Evolutionary conservation across 2,888 invertebrate species (phyloP).

Genomic region (Tillus elongatus): DNA sequence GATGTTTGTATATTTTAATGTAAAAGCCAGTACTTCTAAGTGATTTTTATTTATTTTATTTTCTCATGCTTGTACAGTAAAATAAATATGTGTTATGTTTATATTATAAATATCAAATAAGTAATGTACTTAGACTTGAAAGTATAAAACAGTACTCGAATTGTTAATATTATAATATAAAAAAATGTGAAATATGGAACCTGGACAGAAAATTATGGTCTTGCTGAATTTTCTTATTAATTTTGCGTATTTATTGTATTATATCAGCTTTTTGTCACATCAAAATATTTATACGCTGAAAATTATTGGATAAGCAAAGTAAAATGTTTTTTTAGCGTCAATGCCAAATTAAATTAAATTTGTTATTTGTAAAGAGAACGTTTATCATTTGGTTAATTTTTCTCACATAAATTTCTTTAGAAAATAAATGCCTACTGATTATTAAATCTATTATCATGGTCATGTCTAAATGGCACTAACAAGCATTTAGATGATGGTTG

Average conservation of each 20-base stretch:
- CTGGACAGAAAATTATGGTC: not conserved
- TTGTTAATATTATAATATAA: conserved; percentile 3
- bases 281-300: too few relatives aligned
- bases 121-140: conserved; percentile 6
- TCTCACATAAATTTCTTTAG: too few relatives aligned
- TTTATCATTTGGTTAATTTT: too few relatives aligned
- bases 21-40: conserved; percentile 44
- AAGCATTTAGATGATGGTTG: too few relatives aligned
- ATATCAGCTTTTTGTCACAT: not conserved
- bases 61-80: conserved; percentile 36
- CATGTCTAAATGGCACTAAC: too few relatives aligned
- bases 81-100: conserved; percentile 22
- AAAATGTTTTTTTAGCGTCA: too few relatives aligned
- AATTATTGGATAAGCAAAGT: too few relatives aligned
- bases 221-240: not conserved
- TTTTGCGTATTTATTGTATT: not conserved
- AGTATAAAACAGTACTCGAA: not conserved
- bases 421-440: too few relatives aligned
- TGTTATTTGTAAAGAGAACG: too few relatives aligned
- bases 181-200: too few relatives aligned
- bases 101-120: not conserved
- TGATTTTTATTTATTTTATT: conserved; percentile 39
- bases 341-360: too few relatives aligned
- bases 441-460: too few relatives aligned
- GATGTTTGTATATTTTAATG: conserved; percentile 43